phyloP scores from a whole-genome alignment of 2,113 vertebrate species.

The Telmatochromis bifrenatus region DNA sequence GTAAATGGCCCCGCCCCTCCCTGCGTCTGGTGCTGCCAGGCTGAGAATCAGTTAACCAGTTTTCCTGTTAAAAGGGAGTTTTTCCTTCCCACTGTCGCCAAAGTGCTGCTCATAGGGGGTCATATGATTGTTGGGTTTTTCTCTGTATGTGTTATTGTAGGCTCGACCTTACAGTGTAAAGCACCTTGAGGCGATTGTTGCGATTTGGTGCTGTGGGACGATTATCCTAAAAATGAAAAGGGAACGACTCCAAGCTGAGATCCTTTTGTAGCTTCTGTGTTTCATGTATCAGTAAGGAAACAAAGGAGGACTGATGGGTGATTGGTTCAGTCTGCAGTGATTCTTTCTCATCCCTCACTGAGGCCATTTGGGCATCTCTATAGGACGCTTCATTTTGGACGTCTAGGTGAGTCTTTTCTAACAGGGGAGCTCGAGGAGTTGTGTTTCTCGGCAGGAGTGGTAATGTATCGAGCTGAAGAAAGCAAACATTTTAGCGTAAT shows the following conservation, averaged over 20 bases:
- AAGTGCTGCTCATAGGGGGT: neutral
- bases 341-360: rapidly evolving
- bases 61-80: neutral
- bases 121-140: no score
- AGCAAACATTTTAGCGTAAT: neutral
- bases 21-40: rapidly evolving
- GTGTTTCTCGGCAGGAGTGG: rapidly evolving
- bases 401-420: rapidly evolving
- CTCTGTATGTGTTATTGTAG: no score
- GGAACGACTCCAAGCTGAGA: no score
- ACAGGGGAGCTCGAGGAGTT: rapidly evolving
- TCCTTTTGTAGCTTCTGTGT: neutral
- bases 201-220: no score
- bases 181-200: no score
- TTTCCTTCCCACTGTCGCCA: neutral
- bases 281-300: neutral
- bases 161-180: no score
- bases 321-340: neutral
- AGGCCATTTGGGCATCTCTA: neutral
- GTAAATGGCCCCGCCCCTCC: rapidly evolving
- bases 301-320: neutral
- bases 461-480: neutral
- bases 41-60: neutral
- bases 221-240: no score
- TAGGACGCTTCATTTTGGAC: rapidly evolving